Percentiles rank a stretch among this genome's conserved stretches.
Conservation (phyloP, 2,888 invertebrate species). For the Noctua fimbriata region DNA sequence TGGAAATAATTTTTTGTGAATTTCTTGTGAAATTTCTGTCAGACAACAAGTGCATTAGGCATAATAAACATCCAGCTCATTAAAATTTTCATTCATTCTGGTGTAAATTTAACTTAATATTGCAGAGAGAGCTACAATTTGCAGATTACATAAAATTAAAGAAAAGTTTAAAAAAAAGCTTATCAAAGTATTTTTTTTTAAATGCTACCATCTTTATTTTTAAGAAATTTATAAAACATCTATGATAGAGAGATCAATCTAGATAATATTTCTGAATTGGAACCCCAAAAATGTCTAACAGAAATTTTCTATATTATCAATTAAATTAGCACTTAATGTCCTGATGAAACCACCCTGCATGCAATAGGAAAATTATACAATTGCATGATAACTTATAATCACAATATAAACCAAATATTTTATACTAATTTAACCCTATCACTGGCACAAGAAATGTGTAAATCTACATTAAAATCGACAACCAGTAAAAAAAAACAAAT, state of each 20-base stretch:
- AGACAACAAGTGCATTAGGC: constrained; percentile 34
- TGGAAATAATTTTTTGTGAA: not conserved
- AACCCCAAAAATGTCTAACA: constrained; percentile 60
- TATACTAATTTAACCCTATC: constrained; percentile 35
- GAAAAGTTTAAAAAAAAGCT: not conserved
- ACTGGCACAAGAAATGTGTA: constrained; percentile 80
- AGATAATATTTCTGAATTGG: not conserved
- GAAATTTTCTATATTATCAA: constrained; percentile 53
- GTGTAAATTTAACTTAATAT: too few species aligned
- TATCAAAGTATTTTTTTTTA: too few species aligned
- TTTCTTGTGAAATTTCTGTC: constrained; percentile 67
- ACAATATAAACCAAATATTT: constrained; percentile 36
- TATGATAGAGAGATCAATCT: not conserved
- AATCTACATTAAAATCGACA: constrained; percentile 80
- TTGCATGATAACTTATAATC: constrained; percentile 58
- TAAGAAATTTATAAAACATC: not conserved
- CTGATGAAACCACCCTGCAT: constrained; percentile 56
- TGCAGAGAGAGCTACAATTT: not conserved
- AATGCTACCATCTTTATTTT: too few species aligned
- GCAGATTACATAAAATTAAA: not conserved
- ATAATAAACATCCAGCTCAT: not conserved
- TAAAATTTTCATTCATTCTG: not conserved
- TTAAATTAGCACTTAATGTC: constrained; percentile 56
- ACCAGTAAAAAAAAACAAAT: constrained; percentile 63
- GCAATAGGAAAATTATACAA: constrained; percentile 59